Evolutionary conservation across 2,797 vertebrate genomes (phyloP), one percentile per base, ranked within the genome.

Genomic region (Sibirionetta formosa): DNA sequence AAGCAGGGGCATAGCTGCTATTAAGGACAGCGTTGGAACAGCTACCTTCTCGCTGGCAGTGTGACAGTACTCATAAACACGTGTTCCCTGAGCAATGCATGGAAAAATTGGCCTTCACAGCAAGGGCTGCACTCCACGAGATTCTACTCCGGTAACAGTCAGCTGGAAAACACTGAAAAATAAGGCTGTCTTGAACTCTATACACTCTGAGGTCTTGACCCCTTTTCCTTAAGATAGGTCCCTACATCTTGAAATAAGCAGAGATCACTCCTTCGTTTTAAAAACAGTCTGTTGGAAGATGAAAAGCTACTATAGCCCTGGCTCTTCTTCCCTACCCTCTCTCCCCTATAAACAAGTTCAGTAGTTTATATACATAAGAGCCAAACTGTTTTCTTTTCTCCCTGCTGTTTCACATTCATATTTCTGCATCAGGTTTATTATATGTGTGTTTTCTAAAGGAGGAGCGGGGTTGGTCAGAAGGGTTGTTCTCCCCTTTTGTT

Each of bases 41-140:
- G 10, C 38, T 42, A 14, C 33, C 17, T 63, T 68, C 19, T 24
- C 42, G 20, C 27, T 82, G 68, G 33, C 51, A 66, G 12, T 5
- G 33, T 11, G 61, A 33, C 19, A 29, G 4, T 27, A 24, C 19
- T 58, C 38, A 42, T 9, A 77, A 14, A 18, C 5, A 0, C 6
- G 4, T 3, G 12, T 8, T 57, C 11, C 51, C 54, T 38, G 29
- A 53, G 44, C n/a, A 61, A 24, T 9, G 4, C 0, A 0, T 36
- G 33, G 22, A 31, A 86, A 53, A 91, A 70, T 4, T 5, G 13
- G 13, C 11, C 20, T n/a, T 29, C 27, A 31, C 36, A 86, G 26
- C 4, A 24, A 42, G 44, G 19, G 11, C 14, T 88, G 4, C 16
- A 53, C 13, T 22, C 12, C 23, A 72, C 65, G 13, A 60, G n/a